Evolutionary conservation across 92 coral and sea anemone genomes (phyloP).

Genomic region (Isaurus tuberculatus): DNA sequence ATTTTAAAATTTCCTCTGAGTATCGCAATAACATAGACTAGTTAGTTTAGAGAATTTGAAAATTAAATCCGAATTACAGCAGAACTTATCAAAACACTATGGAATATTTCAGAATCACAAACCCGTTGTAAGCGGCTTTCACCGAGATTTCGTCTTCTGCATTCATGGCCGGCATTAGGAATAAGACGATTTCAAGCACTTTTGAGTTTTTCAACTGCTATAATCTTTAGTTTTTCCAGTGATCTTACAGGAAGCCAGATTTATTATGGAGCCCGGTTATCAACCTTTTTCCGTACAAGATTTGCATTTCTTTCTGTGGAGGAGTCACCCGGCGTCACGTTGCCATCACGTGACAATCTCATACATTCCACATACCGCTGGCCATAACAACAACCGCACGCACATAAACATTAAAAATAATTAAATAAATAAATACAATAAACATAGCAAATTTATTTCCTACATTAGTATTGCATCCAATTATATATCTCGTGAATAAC

Average conservation of each 20-base stretch:
- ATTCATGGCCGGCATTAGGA: conserved; percentile 78
- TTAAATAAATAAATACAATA: neutral
- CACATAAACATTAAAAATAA: neutral
- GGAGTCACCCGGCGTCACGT: conserved; percentile 21
- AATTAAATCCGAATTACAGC: neutral
- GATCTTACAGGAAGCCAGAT: conserved; percentile 31
- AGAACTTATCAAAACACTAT: neutral
- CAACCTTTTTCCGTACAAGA: conserved; percentile 39
- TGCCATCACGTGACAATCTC: conserved; percentile 69
- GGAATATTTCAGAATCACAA: conserved; percentile 15
- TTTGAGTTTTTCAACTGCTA: neutral
- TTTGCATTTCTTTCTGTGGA: neutral
- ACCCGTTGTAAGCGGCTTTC: conserved; percentile 90
- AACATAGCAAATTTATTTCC: neutral
- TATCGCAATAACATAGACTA: neutral
- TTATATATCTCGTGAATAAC: too few relatives aligned
- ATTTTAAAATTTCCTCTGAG: neutral
- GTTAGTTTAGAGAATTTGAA: neutral
- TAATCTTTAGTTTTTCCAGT: neutral
- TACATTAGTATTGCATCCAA: too few relatives aligned
- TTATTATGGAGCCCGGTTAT: conserved; percentile 10
- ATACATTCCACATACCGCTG: conserved; percentile 57
- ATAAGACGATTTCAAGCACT: conserved; percentile 21
- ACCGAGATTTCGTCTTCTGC: conserved; percentile 73
- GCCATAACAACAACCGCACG: neutral